phyloP scores from a whole-genome alignment of 2,113 vertebrate species.

The Xenotilapia flavipinnis region DNA sequence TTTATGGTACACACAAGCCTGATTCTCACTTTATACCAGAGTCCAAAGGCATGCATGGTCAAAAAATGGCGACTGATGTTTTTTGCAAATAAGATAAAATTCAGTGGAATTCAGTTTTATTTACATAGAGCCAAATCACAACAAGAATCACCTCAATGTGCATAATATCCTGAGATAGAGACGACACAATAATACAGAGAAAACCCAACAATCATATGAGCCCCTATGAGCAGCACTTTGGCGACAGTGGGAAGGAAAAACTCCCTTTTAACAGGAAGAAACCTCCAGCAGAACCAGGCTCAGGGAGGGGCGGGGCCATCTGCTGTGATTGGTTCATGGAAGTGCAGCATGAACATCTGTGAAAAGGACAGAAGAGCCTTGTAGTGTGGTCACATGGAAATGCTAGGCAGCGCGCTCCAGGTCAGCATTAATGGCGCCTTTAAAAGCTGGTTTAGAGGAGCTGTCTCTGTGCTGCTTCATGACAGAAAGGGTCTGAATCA shows the following conservation, averaged over 20 bases:
- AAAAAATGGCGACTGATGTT: background rate
- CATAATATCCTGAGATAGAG: accelerated
- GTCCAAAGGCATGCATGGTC: background rate
- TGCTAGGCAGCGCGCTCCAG: background rate
- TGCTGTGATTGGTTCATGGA: accelerated
- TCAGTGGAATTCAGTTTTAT: background rate
- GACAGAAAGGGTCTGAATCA: background rate
- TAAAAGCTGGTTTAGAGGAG: background rate
- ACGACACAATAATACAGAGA: background rate
- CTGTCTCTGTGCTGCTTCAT: background rate
- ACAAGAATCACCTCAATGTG: background rate
- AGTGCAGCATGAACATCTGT: background rate
- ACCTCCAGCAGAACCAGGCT: accelerated
- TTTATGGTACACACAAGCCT: background rate
- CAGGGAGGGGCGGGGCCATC: background rate
- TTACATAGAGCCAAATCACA: background rate
- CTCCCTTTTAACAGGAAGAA: background rate
- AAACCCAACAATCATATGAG: background rate
- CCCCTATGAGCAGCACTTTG: background rate
- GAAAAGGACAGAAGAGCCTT: background rate
- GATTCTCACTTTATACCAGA: background rate
- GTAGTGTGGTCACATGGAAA: background rate
- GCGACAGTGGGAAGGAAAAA: accelerated
- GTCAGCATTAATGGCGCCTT: background rate
- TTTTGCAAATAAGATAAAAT: background rate